Evolutionary conservation across 2,888 invertebrate genomes (phyloP), one percentile per base, ranked within the genome.

Genomic region (Lordiphosa fenestrarum): DNA sequence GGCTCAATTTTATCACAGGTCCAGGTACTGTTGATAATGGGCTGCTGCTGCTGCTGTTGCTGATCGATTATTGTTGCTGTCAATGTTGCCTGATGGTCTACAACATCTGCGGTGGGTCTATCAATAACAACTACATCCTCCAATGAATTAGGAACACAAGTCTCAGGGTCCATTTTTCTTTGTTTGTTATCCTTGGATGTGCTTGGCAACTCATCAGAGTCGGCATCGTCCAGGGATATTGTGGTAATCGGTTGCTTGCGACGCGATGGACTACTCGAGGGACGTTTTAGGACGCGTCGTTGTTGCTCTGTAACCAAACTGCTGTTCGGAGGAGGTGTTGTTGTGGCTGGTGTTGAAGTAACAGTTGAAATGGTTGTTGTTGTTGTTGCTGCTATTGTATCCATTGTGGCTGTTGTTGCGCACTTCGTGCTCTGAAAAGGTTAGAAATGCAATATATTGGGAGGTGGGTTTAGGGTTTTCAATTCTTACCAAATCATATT

Each of bases 21-120:
- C 88, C 88, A 88, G 88, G 88, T 88, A 88, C 88, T 88, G 72
- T 87, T 88, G 75, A 86, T 84, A 78, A 80, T 54, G 69, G 69
- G 72, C 75, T 76, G 77, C 55, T 66, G 80, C 50, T 69, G 62
- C 53, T 68, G 55, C 47, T 60, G 56, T 56, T 63, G 74, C 33
- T 56, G 55, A 60, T 66, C 73, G 49, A 64, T 57, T 63, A 53
- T 64, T 63, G 56, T 53, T 47, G 54, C 30, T 53, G 54, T 57
- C 57, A 30, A 30, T 9, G 51, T 53, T 64, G 58, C 52, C 46
- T 47, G 52, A 49, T 66, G 61, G 53, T 66, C 80, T 53, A 73
- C 71, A 52, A 72, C 70, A 69, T 69, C 66, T 12, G 37, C 13
- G 7, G 35, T 57, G 35, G 49, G 37, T 6, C 3, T 30, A 10